phyloP scores from a whole-genome alignment of 2,888 invertebrate genomes.

The Blastobasis adustella region DNA sequence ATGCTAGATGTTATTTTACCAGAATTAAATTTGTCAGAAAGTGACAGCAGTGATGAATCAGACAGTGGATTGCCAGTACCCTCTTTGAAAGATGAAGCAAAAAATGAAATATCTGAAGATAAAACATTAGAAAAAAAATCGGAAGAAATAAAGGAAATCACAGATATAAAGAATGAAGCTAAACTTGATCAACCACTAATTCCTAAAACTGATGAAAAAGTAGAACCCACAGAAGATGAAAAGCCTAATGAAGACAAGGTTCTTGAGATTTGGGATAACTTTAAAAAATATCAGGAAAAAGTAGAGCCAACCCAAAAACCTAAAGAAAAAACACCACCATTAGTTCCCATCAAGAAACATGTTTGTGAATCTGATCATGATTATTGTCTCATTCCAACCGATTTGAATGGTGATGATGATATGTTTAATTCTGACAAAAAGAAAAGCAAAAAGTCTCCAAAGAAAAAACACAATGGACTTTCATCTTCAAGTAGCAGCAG shows the following conservation, averaged over 20 bases:
- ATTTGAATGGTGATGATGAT: slow-evolving; percentile 63
- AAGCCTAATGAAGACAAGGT: slow-evolving; percentile 76
- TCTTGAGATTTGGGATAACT: slow-evolving; percentile 85
- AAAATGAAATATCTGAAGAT: background rate
- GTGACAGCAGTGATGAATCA: slow-evolving; percentile 85
- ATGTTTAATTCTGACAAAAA: slow-evolving; percentile 50
- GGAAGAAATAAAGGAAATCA: slow-evolving; percentile 17
- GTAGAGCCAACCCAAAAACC: slow-evolving; percentile 66
- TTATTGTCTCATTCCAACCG: slow-evolving; percentile 77
- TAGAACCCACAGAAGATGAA: slow-evolving; percentile 45
- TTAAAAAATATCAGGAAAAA: slow-evolving; percentile 83
- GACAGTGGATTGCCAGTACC: slow-evolving; percentile 39
- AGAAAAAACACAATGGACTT: slow-evolving; percentile 61
- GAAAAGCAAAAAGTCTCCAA: slow-evolving; percentile 68
- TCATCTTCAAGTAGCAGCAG: slow-evolving; percentile 86
- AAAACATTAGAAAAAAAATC: slow-evolving; percentile 16
- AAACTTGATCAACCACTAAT: slow-evolving; percentile 11
- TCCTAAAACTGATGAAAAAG: slow-evolving; percentile 33
- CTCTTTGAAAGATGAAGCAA: slow-evolving; percentile 21
- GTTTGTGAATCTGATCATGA: slow-evolving; percentile 83
- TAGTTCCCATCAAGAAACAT: slow-evolving; percentile 69
- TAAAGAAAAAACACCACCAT: slow-evolving; percentile 59
- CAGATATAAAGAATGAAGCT: slow-evolving; percentile 8
- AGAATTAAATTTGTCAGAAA: slow-evolving; percentile 88
- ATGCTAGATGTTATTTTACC: slow-evolving; percentile 78